These are phyloP conservation scores for Chelonus formosanus DNA, from an alignment of 2,888 invertebrate species.

Conservation along the genomic window DNA sequence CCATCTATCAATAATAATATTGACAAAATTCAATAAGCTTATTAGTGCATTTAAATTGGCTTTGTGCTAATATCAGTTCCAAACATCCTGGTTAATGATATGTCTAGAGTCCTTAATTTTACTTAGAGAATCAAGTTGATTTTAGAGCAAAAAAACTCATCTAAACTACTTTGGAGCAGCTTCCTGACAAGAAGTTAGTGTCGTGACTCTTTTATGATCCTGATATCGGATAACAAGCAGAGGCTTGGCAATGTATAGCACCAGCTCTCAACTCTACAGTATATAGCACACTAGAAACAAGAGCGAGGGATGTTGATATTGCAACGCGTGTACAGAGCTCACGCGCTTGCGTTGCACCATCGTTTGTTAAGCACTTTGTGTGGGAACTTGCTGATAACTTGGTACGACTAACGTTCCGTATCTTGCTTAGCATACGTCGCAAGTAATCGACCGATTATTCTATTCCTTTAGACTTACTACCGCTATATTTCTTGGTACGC, in stretches of 20 bases:
- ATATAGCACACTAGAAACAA: conserved; percentile 16
- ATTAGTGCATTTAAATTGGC: no score
- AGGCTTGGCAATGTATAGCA: conserved; percentile 12
- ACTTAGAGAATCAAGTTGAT: no score
- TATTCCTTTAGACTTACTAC: not conserved
- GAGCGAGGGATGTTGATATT: conserved; percentile 17
- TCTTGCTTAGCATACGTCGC: conserved; percentile 23
- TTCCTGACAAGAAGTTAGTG: conserved; percentile 16
- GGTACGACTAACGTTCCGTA: conserved; percentile 28
- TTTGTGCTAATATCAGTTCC: no score
- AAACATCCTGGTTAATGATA: no score
- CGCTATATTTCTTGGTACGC: not conserved
- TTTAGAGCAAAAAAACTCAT: not conserved
- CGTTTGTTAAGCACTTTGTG: conserved; percentile 26
- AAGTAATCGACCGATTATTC: conserved; percentile 15
- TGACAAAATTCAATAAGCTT: no score
- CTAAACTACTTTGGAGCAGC: not conserved
- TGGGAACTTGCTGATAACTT: conserved; percentile 33
- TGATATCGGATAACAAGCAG: conserved; percentile 29
- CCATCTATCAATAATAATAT: no score
- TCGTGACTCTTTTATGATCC: conserved; percentile 16
- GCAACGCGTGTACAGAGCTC: not conserved
- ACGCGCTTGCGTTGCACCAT: conserved; percentile 12
- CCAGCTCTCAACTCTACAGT: not conserved
- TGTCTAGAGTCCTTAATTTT: no score